Conservation (phyloP, 2,797 vertebrate species). For the Ataeniobius toweri region DNA sequence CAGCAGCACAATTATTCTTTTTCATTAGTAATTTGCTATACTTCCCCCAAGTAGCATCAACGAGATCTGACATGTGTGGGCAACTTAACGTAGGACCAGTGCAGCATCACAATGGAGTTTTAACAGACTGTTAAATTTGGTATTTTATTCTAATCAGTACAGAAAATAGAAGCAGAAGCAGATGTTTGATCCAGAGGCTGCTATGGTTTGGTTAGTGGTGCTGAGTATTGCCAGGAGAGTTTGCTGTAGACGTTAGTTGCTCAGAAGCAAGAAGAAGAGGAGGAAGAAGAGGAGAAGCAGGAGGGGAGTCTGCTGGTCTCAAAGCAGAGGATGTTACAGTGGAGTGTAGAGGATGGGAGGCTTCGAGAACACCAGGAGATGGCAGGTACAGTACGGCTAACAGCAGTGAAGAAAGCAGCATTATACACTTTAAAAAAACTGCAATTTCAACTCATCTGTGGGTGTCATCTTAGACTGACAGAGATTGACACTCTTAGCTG, state of each 20-base stretch:
- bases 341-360: conserved; percentile 82
- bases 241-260: conserved; percentile 52
- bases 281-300: conserved; percentile 45
- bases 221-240: conserved; percentile 18
- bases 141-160: conserved; percentile 17
- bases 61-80: not conserved
- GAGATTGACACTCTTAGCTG: conserved; percentile 9
- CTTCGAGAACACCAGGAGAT: conserved; percentile 82
- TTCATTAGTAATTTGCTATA: not conserved
- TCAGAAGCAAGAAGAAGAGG: conserved; percentile 49
- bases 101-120: not conserved
- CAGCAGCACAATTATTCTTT: not conserved
- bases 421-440: conserved; percentile 52
- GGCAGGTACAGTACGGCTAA: conserved; percentile 66
- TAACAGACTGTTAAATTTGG: not conserved
- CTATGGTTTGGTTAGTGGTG: conserved; percentile 46
- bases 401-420: conserved; percentile 63
- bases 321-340: conserved; percentile 67
- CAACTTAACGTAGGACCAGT: not conserved
- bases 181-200: conserved; percentile 29
- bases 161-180: conserved; percentile 12
- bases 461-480: conserved; percentile 4
- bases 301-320: conserved; percentile 70
- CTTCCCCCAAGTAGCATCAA: not conserved
- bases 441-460: conserved; percentile 55